phyloP scores from a whole-genome alignment of 1,140 invertebrate genomes.

The Globodera ellingtonae region DNA sequence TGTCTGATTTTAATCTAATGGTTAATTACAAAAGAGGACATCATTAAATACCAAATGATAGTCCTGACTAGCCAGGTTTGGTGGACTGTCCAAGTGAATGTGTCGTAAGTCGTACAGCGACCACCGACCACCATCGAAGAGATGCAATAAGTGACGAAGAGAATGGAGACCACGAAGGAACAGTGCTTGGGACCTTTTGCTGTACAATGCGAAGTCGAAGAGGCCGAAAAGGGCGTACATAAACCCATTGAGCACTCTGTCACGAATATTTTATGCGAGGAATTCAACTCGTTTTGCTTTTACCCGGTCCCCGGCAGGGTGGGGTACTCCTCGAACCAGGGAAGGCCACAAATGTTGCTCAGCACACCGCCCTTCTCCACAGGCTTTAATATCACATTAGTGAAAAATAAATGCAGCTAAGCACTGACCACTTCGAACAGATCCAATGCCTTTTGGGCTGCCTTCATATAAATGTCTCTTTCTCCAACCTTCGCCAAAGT shows the following conservation, averaged over 20 bases:
- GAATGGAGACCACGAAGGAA: constrained; percentile 18
- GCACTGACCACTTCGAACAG: constrained; percentile 15
- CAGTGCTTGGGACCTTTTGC: constrained; percentile 10
- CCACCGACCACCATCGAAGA: constrained; percentile 21
- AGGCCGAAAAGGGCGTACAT: constrained; percentile 26
- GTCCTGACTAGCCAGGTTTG: constrained; percentile 21
- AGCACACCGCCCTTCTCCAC: constrained; percentile 5
- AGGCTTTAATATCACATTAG: background rate
- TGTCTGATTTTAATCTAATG: too few species aligned
- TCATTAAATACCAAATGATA: constrained; percentile 9
- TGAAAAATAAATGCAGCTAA: background rate
- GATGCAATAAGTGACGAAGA: constrained; percentile 14
- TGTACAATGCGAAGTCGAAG: constrained; percentile 12
- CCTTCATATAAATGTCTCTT: background rate
- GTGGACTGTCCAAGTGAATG: background rate
- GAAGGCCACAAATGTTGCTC: background rate
- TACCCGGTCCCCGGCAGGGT: background rate
- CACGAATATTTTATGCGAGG: background rate
- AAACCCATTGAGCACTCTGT: constrained; percentile 16
- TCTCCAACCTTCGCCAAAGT: background rate
- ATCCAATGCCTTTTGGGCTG: constrained; percentile 1
- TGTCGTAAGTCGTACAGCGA: constrained; percentile 26
- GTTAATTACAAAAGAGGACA: too few species aligned
- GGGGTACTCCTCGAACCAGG: constrained; percentile 22
- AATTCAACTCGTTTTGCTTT: background rate